Conservation (phyloP, 1,140 invertebrate genomes). For the Homarus americanus region DNA sequence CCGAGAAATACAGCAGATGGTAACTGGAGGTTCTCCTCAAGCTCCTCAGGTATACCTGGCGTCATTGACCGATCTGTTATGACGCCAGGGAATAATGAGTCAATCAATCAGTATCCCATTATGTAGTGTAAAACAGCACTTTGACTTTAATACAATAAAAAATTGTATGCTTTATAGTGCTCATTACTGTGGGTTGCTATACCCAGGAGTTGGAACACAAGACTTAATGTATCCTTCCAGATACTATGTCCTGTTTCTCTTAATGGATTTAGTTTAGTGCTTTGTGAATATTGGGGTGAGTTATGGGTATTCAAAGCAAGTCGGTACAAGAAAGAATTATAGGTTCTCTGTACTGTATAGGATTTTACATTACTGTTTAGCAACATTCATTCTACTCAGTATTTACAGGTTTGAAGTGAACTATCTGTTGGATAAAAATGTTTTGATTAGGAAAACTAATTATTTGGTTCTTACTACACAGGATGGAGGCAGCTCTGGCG, state of each 20-base stretch:
- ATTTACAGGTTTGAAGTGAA: neutral
- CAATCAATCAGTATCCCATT: too few species aligned
- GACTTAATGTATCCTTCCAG: neutral
- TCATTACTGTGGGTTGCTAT: neutral
- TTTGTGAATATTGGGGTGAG: neutral
- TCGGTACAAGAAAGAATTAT: neutral
- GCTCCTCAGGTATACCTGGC: too few species aligned
- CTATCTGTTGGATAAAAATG: neutral
- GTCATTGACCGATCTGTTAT: too few species aligned
- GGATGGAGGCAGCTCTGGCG: conserved; percentile 84
- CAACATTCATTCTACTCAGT: neutral
- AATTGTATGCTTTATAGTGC: neutral
- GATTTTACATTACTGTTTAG: neutral
- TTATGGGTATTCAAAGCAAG: too few species aligned
- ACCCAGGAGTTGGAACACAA: neutral
- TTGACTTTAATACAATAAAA: neutral
- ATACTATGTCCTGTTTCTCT: neutral
- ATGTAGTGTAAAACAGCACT: neutral
- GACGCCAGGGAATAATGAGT: too few species aligned
- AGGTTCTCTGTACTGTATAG: neutral
- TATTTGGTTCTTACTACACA: conserved; percentile 76
- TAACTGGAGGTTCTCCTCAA: neutral
- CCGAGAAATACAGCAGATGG: neutral
- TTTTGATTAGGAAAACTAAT: neutral
- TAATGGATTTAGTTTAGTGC: neutral